These are phyloP conservation scores for Drosophila paracracens DNA, from an alignment of 2,888 invertebrate genomes.

Conservation along the genomic window DNA sequence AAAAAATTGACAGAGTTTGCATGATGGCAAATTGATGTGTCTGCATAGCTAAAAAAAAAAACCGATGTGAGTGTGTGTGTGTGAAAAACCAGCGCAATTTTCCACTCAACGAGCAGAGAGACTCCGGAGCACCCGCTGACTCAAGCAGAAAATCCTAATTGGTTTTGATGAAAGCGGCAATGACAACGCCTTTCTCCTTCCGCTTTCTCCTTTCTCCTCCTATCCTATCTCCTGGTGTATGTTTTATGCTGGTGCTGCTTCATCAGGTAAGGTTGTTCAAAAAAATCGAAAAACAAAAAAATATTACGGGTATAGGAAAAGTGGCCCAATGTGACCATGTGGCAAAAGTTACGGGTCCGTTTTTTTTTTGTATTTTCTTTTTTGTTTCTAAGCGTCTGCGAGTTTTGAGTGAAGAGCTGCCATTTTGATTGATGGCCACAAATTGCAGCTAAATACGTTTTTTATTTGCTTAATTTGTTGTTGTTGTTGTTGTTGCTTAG, in stretches of 20 bases:
- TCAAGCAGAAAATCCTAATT: slow-evolving; percentile 82
- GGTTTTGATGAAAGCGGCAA: slow-evolving; percentile 83
- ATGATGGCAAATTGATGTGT: slow-evolving; percentile 78
- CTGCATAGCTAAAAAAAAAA: slow-evolving; percentile 42
- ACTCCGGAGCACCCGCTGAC: slow-evolving; percentile 52
- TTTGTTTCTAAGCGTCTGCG: slow-evolving; percentile 26
- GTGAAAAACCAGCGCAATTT: slow-evolving; percentile 65
- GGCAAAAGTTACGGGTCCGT: slow-evolving; percentile 66
- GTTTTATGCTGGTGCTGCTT: slow-evolving; percentile 55
- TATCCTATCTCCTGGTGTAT: neutral
- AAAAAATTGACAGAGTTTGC: slow-evolving; percentile 54
- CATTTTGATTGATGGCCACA: slow-evolving; percentile 77
- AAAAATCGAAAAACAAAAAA: slow-evolving; percentile 22
- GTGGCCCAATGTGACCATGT: slow-evolving; percentile 73
- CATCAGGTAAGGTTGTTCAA: slow-evolving; percentile 67
- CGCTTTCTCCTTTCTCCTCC: neutral
- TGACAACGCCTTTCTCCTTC: slow-evolving; percentile 56
- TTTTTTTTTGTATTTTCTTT: slow-evolving; percentile 27
- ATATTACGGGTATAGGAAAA: slow-evolving; percentile 37
- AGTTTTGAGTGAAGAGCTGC: slow-evolving; percentile 59
- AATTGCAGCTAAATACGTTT: slow-evolving; percentile 80
- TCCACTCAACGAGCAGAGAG: slow-evolving; percentile 64
- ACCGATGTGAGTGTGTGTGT: slow-evolving; percentile 24
- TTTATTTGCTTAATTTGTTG: slow-evolving; percentile 71
- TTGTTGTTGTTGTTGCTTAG: slow-evolving; percentile 13